phyloP scores from a whole-genome alignment of 2,113 vertebrate species.

The Otis tarda region DNA sequence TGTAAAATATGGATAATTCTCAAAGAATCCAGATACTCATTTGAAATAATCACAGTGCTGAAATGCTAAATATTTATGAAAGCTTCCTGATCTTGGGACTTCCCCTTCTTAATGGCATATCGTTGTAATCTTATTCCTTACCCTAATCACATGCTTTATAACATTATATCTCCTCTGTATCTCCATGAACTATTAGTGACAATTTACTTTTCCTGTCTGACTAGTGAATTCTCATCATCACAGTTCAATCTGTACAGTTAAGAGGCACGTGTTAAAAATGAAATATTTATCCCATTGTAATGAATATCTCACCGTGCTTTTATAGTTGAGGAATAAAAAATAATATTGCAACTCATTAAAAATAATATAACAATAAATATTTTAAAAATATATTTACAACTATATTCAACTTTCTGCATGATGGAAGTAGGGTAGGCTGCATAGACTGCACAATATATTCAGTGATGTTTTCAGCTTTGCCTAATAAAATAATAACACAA shows the following conservation, averaged over 20 bases:
- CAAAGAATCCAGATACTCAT: background rate
- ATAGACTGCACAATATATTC: background rate
- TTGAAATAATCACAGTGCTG: background rate
- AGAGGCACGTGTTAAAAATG: background rate
- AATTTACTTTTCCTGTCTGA: background rate
- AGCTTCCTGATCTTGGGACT: background rate
- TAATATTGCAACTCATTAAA: background rate
- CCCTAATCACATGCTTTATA: background rate
- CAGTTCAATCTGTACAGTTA: background rate
- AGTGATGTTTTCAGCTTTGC: background rate
- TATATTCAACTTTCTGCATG: background rate
- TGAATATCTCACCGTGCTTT: background rate
- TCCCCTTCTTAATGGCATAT: background rate
- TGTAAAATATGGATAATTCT: background rate
- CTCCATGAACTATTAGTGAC: background rate
- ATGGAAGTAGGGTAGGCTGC: background rate
- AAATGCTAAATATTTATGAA: background rate
- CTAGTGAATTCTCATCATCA: background rate
- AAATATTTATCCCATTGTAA: background rate
- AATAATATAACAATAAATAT: background rate
- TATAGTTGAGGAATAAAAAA: background rate
- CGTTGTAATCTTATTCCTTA: background rate
- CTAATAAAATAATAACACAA: background rate
- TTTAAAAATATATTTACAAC: constrained; percentile 16
- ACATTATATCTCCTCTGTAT: background rate